Evolutionary conservation across 1,140 invertebrate genomes (phyloP), one percentile per base, ranked within the genome.

Genomic region (Cecropterus lyciades): DNA sequence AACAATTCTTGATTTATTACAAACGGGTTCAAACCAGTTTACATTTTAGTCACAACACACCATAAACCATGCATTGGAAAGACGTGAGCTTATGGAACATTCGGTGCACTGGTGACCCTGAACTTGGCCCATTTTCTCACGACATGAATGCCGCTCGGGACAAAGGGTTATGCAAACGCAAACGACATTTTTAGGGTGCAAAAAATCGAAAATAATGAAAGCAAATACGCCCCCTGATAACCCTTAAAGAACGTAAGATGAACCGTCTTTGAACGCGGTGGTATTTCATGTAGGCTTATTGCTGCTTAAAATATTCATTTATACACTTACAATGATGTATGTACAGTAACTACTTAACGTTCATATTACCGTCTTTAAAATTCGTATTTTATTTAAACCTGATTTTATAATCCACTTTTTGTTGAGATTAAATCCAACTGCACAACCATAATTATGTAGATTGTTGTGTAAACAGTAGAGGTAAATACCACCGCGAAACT

Each of bases 41-140:
- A 37, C 11, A 37, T 11, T 37, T 11, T 33, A 40, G 14, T 15
- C 33, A 56, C 16, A 42, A 33, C 37, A 27, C 60, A 59, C 43
- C 67, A 68, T 55, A 55, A 57, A 64, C 66, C 65, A 45, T 66
- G 55, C 49, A 63, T 71, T 30, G 73, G 60, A 65, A 78, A 72
- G 71, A 57, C 53, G 56, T 66, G 53, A 67, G 70, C 67, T 60
- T 57, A 70, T 48, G 56, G 52, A 60, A 75, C 68, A 78, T 72
- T 73, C 56, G 56, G 63, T 70, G 76, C 75, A 79, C 67, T 70
- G 79, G 55, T 49, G 72, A 57, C 79, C 80, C 43, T 88, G 87
- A 90, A 85, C 85, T 90, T 90, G 82, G 69, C 83, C 82, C 69
- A 87, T 51, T 77, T 87, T 88, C 84, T 84, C 85, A 88, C 87